A percentile compares a stretch with the other conserved stretches of the same genome.
phyloP scores from a whole-genome alignment of 1,140 invertebrate genomes.

The Zaprionus lachaisei region DNA sequence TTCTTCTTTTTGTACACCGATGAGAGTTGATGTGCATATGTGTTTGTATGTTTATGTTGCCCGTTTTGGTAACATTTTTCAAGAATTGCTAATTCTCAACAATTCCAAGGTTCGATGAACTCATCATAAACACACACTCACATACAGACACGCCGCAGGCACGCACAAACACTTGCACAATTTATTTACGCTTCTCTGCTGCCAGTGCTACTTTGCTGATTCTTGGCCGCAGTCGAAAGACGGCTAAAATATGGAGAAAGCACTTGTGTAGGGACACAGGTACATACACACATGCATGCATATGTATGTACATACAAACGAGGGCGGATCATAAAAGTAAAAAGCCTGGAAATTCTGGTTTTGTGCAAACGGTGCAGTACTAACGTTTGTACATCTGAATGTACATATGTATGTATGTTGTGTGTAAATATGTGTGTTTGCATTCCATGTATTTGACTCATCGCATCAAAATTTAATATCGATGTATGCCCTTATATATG shows the following conservation, averaged over 20 bases:
- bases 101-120: conserved; percentile 79
- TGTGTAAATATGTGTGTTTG: neutral
- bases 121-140: conserved; percentile 68
- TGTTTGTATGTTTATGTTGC: conserved; percentile 63
- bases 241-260: conserved; percentile 77
- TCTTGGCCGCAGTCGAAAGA: conserved; percentile 47
- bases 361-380: neutral
- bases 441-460: conserved; percentile 1
- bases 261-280: conserved; percentile 64
- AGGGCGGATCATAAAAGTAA: conserved; percentile 35
- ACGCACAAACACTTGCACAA: conserved; percentile 54
- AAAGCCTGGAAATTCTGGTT: conserved; percentile 1
- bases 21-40: conserved; percentile 37
- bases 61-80: conserved; percentile 82
- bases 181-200: conserved; percentile 76
- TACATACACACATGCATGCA: conserved; percentile 17
- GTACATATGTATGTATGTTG: neutral
- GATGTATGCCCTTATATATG: neutral
- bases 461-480: conserved; percentile 16
- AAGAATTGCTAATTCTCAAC: conserved; percentile 83
- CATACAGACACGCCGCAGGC: conserved; percentile 34
- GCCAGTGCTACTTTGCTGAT: conserved; percentile 62
- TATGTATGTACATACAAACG: conserved; percentile 17
- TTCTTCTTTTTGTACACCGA: conserved; percentile 41
- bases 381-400: neutral